phyloP scores from a whole-genome alignment of 2,113 vertebrate genomes.

The Nerophis ophidion region DNA sequence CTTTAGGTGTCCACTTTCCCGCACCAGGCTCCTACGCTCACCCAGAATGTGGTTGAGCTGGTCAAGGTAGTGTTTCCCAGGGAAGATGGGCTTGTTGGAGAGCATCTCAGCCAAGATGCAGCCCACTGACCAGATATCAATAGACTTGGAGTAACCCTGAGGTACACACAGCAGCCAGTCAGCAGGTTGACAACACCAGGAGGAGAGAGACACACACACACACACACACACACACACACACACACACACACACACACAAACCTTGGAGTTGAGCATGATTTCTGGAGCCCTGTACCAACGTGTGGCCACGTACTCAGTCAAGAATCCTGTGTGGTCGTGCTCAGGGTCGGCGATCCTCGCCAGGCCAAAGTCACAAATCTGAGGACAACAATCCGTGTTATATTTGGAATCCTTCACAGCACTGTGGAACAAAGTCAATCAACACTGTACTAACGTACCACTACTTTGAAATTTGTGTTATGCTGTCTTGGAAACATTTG shows the following conservation, averaged over 20 bases:
- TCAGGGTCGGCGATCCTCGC: slow-evolving; percentile 85
- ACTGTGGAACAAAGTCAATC: too few species aligned
- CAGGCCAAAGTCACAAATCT: slow-evolving; percentile 90
- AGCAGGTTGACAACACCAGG: neutral
- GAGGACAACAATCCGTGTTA: slow-evolving; percentile 5
- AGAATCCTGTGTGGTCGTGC: slow-evolving; percentile 86
- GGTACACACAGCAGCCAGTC: slow-evolving; percentile 12
- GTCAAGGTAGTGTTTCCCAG: slow-evolving; percentile 89
- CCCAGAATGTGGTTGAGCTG: slow-evolving; percentile 89
- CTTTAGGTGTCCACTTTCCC: neutral
- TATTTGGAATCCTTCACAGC: neutral
- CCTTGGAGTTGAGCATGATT: slow-evolving; percentile 94
- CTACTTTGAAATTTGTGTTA: too few species aligned
- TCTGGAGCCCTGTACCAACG: slow-evolving; percentile 91
- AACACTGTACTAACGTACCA: too few species aligned
- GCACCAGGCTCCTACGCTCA: slow-evolving; percentile 34
- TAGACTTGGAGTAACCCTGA: slow-evolving; percentile 86
- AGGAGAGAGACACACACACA: neutral
- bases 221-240: too few species aligned
- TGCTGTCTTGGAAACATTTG: too few species aligned
- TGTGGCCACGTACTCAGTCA: slow-evolving; percentile 87
- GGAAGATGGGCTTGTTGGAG: slow-evolving; percentile 85
- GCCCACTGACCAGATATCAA: slow-evolving; percentile 90
- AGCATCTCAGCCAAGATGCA: slow-evolving; percentile 91
- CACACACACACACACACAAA: slow-evolving; percentile 12